These are phyloP conservation scores for Clarias batrachus DNA, from an alignment of 2,113 vertebrate species.

Conservation along the genomic window DNA sequence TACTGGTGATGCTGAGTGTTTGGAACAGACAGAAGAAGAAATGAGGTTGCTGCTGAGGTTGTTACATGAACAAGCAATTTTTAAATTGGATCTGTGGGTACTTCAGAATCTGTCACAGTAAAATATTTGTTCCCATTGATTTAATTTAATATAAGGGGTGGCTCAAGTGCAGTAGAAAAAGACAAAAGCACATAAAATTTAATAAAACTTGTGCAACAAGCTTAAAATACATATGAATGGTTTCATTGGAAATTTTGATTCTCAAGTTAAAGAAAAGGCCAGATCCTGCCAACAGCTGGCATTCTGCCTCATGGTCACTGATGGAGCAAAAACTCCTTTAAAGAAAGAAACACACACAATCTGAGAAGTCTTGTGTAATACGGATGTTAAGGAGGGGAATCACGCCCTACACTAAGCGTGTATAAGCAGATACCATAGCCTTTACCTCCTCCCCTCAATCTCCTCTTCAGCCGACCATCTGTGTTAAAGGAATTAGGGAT, in stretches of 20 bases:
- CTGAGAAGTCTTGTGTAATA: background rate
- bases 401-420: slow-evolving; percentile 23
- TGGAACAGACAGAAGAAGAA: too few species aligned
- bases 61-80: too few species aligned
- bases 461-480: slow-evolving; percentile 46
- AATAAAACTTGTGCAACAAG: background rate
- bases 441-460: slow-evolving; percentile 9
- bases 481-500: slow-evolving; percentile 47
- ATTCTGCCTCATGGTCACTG: background rate
- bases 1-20: too few species aligned
- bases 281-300: background rate
- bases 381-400: slow-evolving; percentile 33
- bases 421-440: slow-evolving; percentile 17
- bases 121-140: too few species aligned
- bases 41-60: too few species aligned
- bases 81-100: too few species aligned
- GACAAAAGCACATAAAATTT: too few species aligned
- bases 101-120: too few species aligned
- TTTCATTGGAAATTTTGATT: background rate
- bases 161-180: background rate
- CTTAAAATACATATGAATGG: background rate
- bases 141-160: too few species aligned
- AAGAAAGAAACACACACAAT: background rate
- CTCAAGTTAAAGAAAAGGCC: background rate
- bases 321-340: slow-evolving; percentile 20